These are phyloP conservation scores for Drosophila subobscura DNA, from an alignment of 1,140 invertebrate species.

Conservation along the genomic window DNA sequence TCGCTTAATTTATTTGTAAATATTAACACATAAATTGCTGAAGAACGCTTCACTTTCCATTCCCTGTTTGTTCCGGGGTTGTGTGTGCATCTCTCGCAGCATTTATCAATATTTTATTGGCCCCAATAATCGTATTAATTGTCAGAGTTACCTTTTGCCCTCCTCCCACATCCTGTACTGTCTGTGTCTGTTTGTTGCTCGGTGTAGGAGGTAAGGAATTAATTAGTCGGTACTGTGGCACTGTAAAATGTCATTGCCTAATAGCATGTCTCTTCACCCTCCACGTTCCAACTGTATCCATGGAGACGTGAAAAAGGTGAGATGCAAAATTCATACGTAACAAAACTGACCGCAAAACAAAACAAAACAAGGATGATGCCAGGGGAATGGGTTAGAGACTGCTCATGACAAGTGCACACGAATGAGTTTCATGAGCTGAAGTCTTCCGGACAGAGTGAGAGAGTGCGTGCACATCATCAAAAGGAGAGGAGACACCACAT, in stretches of 20 bases:
- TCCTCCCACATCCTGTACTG: background rate
- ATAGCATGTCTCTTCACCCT: background rate
- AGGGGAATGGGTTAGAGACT: slow-evolving; percentile 20
- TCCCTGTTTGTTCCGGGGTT: slow-evolving; percentile 25
- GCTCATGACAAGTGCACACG: slow-evolving; percentile 57
- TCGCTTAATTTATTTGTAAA: slow-evolving; percentile 67
- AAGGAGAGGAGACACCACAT: background rate
- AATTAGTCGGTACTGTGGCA: slow-evolving; percentile 44
- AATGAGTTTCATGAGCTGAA: slow-evolving; percentile 52
- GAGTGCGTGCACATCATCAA: background rate
- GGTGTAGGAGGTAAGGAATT: slow-evolving; percentile 31
- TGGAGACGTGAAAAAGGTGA: background rate
- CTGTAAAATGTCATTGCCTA: slow-evolving; percentile 45
- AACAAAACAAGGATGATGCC: slow-evolving; percentile 10
- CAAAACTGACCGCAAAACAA: slow-evolving; percentile 40
- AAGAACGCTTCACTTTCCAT: slow-evolving; percentile 27
- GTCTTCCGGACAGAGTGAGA: slow-evolving; percentile 25
- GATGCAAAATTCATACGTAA: slow-evolving; percentile 10
- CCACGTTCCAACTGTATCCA: slow-evolving; percentile 3
- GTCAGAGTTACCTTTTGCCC: slow-evolving; percentile 36
- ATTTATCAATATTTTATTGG: slow-evolving; percentile 65
- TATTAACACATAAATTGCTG: slow-evolving; percentile 63
- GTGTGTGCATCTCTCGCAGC: slow-evolving; percentile 22
- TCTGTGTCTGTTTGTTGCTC: background rate
- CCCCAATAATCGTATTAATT: slow-evolving; percentile 56